Evolutionary conservation across 2,888 invertebrate genomes (phyloP).

Genomic region (Cheilosia vernalis): DNA sequence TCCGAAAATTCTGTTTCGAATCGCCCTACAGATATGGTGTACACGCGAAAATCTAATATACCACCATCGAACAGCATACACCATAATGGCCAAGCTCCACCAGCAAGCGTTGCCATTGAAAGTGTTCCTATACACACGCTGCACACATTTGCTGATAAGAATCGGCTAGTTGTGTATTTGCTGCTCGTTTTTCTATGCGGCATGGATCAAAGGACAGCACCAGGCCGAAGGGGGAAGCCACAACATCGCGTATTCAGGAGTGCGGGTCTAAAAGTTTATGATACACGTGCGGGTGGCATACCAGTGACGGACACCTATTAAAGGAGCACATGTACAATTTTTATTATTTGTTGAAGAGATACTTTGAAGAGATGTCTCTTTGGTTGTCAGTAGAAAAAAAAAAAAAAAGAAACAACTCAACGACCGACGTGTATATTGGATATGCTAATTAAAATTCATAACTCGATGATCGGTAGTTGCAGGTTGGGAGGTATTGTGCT

Average conservation of each 20-base stretch:
- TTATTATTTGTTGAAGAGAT: not conserved
- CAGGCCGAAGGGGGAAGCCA: not conserved
- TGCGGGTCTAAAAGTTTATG: not conserved
- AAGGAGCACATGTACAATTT: not conserved
- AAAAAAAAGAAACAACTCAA: not conserved
- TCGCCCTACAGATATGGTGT: slow-evolving; percentile 30
- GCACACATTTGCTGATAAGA: not conserved
- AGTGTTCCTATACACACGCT: not conserved
- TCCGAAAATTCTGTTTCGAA: slow-evolving; percentile 8
- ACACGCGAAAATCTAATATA: slow-evolving; percentile 46
- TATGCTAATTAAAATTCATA: slow-evolving; percentile 54
- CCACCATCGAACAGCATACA: not conserved
- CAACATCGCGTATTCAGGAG: slow-evolving; percentile 8
- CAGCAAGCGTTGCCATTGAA: not conserved
- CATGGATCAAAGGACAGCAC: not conserved
- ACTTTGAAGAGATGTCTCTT: not conserved
- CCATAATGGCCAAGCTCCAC: not conserved
- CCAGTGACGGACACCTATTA: slow-evolving; percentile 1
- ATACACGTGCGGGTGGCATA: not conserved
- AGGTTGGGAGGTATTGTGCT: slow-evolving; percentile 21
- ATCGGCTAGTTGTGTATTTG: not conserved
- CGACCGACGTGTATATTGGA: slow-evolving; percentile 11
- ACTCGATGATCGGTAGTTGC: slow-evolving; percentile 21
- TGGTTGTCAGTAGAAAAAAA: not conserved
- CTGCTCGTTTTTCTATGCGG: slow-evolving; percentile 6